phyloP scores from a whole-genome alignment of 2,888 invertebrate genomes.

The Lochmaea capreae region DNA sequence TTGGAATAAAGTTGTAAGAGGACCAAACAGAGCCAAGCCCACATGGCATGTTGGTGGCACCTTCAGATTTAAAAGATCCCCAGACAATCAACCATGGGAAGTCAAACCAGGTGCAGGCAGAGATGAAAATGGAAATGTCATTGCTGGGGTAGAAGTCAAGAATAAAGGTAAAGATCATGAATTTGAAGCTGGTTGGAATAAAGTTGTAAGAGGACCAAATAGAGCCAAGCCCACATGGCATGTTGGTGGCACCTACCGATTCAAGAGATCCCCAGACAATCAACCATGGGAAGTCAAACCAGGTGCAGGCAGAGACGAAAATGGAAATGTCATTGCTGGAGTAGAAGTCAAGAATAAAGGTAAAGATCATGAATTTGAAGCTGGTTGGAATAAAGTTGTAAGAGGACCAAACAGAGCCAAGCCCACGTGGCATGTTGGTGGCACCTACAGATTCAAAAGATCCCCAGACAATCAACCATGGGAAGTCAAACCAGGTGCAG shows the following conservation, averaged over 20 bases:
- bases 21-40: slow-evolving; percentile 40
- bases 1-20: slow-evolving; percentile 40
- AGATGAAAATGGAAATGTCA: no score
- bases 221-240: no score
- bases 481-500: no score
- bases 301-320: not conserved
- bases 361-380: not conserved
- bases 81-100: not conserved
- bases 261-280: not conserved
- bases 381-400: slow-evolving; percentile 2
- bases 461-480: no score
- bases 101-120: no score
- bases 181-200: no score
- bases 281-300: slow-evolving; percentile 8
- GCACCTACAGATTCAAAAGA: no score
- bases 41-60: slow-evolving; percentile 46
- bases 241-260: not conserved
- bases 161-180: no score
- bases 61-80: slow-evolving; percentile 30
- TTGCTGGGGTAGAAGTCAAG: no score
- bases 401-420: not conserved
- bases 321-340: slow-evolving; percentile 7
- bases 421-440: not conserved
- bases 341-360: not conserved
- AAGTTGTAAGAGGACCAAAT: no score